Conservation (phyloP, 2,113 vertebrate species). For the Meles meles region DNA sequence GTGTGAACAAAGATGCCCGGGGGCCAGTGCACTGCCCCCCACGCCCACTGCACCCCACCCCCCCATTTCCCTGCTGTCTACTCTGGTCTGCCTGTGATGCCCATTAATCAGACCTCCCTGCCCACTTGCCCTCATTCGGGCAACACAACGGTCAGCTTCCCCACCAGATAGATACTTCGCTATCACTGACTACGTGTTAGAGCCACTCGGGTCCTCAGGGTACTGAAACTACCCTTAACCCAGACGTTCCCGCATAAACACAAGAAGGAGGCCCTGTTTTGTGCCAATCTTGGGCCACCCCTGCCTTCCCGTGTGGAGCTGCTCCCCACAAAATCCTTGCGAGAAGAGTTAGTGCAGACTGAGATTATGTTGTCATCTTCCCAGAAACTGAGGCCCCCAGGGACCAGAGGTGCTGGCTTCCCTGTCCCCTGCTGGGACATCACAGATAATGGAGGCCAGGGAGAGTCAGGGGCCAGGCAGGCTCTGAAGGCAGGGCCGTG, state of each 20-base stretch:
- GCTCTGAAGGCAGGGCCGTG: background rate
- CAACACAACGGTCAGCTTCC: background rate
- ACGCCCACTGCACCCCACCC: background rate
- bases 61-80: background rate
- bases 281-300: no score
- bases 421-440: background rate
- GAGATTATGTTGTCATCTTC: accelerated
- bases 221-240: background rate
- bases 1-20: background rate
- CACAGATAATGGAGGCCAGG: background rate
- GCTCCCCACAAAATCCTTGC: background rate
- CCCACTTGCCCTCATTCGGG: no score
- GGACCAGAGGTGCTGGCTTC: accelerated
- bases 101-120: background rate
- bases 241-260: background rate
- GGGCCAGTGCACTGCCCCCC: accelerated
- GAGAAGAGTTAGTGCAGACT: accelerated
- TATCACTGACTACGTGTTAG: accelerated
- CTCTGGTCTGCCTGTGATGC: accelerated
- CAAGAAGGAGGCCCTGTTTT: background rate
- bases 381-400: accelerated
- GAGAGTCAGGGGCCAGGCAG: accelerated
- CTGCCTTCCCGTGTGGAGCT: no score
- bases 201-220: background rate
- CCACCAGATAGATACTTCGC: accelerated